Evolutionary conservation across 2,797 vertebrate species (phyloP).

Genomic region (Etheostoma perlongum): DNA sequence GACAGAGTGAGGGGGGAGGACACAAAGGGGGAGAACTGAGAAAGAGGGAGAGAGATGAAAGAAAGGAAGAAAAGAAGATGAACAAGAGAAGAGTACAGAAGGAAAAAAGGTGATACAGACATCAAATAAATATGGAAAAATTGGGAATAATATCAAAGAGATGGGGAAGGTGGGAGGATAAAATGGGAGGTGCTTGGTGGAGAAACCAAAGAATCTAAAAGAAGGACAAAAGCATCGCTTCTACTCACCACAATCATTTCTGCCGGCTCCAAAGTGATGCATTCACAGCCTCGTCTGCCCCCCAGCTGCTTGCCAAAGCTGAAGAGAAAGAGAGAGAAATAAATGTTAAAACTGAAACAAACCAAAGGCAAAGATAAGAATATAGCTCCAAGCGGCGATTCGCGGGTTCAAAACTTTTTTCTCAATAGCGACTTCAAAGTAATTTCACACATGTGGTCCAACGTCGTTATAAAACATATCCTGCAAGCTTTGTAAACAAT

Average conservation of each 20-base stretch:
- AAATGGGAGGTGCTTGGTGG: conserved; percentile 25
- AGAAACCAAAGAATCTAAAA: conserved; percentile 25
- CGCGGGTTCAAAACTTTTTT: too few species aligned
- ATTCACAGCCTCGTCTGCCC: conserved; percentile 96
- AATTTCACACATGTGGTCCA: too few species aligned
- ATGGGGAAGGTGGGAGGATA: conserved; percentile 27
- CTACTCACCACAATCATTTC: conserved; percentile 99
- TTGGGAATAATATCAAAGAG: conserved; percentile 55
- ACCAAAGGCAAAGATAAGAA: conserved; percentile 17
- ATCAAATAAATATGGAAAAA: conserved; percentile 58
- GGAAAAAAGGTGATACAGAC: conserved; percentile 15
- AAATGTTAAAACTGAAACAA: conserved; percentile 38
- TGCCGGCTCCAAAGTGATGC: conserved; percentile 96
- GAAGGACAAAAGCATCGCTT: background rate
- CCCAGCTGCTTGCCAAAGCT: conserved; percentile 98
- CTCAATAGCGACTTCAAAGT: too few species aligned
- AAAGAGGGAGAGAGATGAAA: conserved; percentile 35
- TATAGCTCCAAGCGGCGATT: too few species aligned
- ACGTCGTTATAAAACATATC: too few species aligned
- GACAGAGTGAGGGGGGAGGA: background rate
- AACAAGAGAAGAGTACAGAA: conserved; percentile 11
- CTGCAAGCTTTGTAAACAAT: too few species aligned
- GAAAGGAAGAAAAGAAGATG: conserved; percentile 10
- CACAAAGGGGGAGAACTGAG: background rate
- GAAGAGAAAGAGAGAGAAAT: conserved; percentile 60